These are phyloP conservation scores for Pissodes strobi DNA, from an alignment of 1,140 invertebrate genomes.

Conservation along the genomic window DNA sequence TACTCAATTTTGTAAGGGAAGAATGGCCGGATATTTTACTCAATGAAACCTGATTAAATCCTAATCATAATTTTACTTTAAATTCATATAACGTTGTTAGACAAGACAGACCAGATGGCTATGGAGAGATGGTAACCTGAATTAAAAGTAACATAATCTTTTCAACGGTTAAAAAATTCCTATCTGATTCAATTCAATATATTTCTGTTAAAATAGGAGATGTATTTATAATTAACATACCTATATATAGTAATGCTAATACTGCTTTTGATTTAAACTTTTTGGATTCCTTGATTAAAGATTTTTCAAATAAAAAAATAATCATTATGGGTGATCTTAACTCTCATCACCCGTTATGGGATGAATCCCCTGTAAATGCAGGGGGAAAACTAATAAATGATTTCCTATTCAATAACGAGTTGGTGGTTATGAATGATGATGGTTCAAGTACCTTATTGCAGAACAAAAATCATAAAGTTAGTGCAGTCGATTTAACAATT, in stretches of 20 bases:
- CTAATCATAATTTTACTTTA: background rate
- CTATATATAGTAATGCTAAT: background rate
- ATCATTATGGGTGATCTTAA: conserved; percentile 11
- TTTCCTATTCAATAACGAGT: background rate
- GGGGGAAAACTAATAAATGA: conserved; percentile 9
- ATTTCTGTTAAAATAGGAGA: conserved; percentile 3
- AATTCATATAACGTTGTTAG: conserved; percentile 16
- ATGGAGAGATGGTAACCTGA: conserved; percentile 17
- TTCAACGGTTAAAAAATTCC: background rate
- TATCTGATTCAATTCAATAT: background rate
- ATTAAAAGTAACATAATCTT: conserved; percentile 5
- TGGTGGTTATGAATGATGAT: no score
- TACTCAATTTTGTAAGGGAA: conserved; percentile 11
- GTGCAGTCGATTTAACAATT: no score
- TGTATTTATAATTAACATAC: conserved; percentile 8
- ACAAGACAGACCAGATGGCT: conserved; percentile 23
- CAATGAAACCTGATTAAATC: conserved; percentile 30
- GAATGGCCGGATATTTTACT: conserved; percentile 16
- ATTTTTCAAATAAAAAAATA: no score
- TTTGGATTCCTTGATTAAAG: no score
- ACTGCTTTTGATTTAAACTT: no score
- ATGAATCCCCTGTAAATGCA: background rate
- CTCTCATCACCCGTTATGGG: conserved; percentile 18
- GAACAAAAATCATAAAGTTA: no score
- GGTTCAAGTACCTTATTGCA: no score